Percentiles rank a stretch among this genome's conserved stretches.
Evolutionary conservation across 1,140 invertebrate species (phyloP).

Genomic region (Psix sp.): DNA sequence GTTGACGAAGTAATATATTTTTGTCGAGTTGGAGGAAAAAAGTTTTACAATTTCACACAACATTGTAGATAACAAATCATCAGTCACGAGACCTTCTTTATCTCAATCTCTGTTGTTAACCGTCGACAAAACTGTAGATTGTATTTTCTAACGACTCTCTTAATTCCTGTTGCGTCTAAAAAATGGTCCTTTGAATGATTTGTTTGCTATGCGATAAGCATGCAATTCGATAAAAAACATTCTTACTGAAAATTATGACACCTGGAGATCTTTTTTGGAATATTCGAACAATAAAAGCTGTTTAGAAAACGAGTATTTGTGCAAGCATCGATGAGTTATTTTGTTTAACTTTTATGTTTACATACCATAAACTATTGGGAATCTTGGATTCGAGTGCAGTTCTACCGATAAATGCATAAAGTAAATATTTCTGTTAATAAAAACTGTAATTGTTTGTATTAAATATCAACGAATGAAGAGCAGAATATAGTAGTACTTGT

Average conservation of each 20-base stretch:
- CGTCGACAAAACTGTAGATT: constrained; percentile 4
- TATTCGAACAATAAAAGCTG: neutral
- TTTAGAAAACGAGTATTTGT: neutral
- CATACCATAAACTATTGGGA: no score
- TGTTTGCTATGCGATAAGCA: no score
- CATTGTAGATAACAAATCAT: constrained; percentile 28
- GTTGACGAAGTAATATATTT: constrained; percentile 11
- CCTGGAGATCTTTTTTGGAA: constrained; percentile 1
- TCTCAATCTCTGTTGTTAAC: constrained; percentile 22
- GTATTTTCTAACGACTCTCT: constrained; percentile 6
- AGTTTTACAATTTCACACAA: constrained; percentile 27
- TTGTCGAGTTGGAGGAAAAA: constrained; percentile 2
- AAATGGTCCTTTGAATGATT: neutral
- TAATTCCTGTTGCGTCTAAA: neutral
- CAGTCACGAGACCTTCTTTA: constrained; percentile 12
- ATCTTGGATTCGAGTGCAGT: no score
- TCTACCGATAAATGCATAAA: no score
- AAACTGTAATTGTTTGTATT: no score
- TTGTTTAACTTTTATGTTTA: no score
- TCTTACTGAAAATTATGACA: neutral
- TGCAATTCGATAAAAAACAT: neutral
- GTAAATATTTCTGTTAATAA: no score
- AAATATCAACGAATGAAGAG: no score
- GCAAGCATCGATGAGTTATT: neutral
- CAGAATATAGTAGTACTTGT: no score